Evolutionary conservation across 2,797 vertebrate genomes (phyloP).

Genomic region (Tarsius wallacei): DNA sequence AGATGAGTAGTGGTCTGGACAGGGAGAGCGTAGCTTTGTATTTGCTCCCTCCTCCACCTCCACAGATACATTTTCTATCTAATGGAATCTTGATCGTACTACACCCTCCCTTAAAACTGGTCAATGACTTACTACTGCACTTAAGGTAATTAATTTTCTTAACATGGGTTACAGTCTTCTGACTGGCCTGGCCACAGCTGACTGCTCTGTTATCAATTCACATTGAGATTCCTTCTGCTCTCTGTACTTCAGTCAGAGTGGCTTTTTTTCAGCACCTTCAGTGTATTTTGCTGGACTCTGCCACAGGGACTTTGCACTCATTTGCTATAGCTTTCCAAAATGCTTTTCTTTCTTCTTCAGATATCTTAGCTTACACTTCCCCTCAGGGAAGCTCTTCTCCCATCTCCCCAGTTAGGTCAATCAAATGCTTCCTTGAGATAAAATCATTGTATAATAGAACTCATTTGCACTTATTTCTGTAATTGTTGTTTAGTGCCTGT

Average conservation of each 20-base stretch:
- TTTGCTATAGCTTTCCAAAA: not conserved
- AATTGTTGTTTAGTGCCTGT: not conserved
- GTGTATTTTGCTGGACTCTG: not conserved
- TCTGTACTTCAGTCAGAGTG: not conserved
- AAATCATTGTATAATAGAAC: not conserved
- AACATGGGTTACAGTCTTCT: not conserved
- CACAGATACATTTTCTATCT: not conserved
- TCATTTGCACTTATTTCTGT: not conserved
- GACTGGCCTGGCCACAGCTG: not conserved
- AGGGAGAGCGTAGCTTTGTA: not conserved
- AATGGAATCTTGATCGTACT: conserved; percentile 1
- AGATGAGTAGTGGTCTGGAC: not conserved
- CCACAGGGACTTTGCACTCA: not conserved
- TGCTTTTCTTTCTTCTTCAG: not conserved
- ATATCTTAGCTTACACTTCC: not conserved
- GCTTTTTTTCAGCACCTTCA: not conserved
- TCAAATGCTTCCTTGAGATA: not conserved
- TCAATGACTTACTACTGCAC: not conserved
- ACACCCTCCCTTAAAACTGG: not conserved
- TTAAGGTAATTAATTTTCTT: conserved; percentile 45
- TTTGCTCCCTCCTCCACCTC: not conserved
- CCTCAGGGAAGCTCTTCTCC: not conserved
- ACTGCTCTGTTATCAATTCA: not conserved
- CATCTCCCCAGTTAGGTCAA: not conserved
- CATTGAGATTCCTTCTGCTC: not conserved